Conservation (phyloP, 2,888 invertebrate species). For the Nasonovia ribisnigri region DNA sequence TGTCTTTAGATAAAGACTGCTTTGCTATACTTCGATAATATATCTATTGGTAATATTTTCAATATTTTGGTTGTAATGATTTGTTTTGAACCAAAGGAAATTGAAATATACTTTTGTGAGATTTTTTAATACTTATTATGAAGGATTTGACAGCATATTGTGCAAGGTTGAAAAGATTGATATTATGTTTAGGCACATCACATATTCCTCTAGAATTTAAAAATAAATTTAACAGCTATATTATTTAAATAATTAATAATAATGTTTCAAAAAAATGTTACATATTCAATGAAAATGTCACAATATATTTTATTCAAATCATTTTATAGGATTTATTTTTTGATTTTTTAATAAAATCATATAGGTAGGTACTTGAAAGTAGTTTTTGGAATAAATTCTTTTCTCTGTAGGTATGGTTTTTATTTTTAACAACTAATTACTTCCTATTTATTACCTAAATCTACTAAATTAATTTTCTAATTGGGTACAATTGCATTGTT, state of each 20-base stretch:
- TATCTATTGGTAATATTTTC: background rate
- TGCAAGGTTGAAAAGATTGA: background rate
- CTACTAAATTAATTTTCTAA: background rate
- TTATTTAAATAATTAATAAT: too few relatives aligned
- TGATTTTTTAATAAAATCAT: too few relatives aligned
- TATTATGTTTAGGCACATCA: background rate
- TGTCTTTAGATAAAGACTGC: too few relatives aligned
- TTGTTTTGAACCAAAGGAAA: background rate
- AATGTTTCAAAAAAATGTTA: too few relatives aligned
- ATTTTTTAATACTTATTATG: background rate
- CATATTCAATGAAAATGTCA: too few relatives aligned
- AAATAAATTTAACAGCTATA: background rate
- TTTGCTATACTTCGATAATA: background rate
- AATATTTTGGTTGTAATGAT: background rate
- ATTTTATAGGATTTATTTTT: too few relatives aligned
- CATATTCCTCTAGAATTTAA: background rate
- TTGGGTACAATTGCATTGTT: background rate
- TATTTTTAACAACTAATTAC: too few relatives aligned
- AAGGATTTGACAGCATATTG: background rate
- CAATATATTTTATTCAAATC: too few relatives aligned
- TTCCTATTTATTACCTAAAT: too few relatives aligned
- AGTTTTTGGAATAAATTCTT: too few relatives aligned
- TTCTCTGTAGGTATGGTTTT: too few relatives aligned
- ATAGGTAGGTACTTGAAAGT: too few relatives aligned
- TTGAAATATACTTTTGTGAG: background rate